These are phyloP conservation scores for Drosophila eugracilis DNA, from an alignment of 1,140 invertebrate species.

Conservation along the genomic window DNA sequence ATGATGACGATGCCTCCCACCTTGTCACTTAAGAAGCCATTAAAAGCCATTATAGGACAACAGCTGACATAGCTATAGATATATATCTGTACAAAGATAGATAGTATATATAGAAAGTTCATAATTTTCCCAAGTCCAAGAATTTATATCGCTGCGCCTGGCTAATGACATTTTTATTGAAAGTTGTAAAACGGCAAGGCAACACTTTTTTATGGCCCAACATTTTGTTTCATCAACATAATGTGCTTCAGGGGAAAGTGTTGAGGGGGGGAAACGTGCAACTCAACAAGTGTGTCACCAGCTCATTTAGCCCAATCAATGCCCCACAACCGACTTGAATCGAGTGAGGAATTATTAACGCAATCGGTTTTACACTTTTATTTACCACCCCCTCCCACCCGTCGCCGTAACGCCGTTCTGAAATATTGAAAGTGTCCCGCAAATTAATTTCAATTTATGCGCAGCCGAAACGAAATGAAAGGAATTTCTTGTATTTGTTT, in stretches of 20 bases:
- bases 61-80: conserved; percentile 29
- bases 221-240: conserved; percentile 65
- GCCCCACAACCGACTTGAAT: conserved; percentile 62
- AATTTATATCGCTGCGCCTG: conserved; percentile 63
- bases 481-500: conserved; percentile 70
- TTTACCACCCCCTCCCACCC: conserved; percentile 6
- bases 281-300: conserved; percentile 81
- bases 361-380: conserved; percentile 53
- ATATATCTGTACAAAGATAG: not conserved
- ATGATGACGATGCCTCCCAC: conserved; percentile 9
- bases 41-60: conserved; percentile 48
- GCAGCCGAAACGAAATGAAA: conserved; percentile 28
- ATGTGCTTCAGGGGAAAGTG: conserved; percentile 31
- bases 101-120: conserved; percentile 13
- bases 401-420: conserved; percentile 50
- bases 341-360: conserved; percentile 75
- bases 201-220: conserved; percentile 65
- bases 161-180: conserved; percentile 76
- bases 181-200: conserved; percentile 67
- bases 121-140: conserved; percentile 51
- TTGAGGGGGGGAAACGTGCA: conserved; percentile 43
- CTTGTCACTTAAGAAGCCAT: conserved; percentile 67
- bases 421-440: conserved; percentile 78
- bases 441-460: conserved; percentile 80
- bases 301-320: conserved; percentile 82